Conservation (phyloP, 2,888 invertebrate genomes). For the Yponomeuta plumbellus region DNA sequence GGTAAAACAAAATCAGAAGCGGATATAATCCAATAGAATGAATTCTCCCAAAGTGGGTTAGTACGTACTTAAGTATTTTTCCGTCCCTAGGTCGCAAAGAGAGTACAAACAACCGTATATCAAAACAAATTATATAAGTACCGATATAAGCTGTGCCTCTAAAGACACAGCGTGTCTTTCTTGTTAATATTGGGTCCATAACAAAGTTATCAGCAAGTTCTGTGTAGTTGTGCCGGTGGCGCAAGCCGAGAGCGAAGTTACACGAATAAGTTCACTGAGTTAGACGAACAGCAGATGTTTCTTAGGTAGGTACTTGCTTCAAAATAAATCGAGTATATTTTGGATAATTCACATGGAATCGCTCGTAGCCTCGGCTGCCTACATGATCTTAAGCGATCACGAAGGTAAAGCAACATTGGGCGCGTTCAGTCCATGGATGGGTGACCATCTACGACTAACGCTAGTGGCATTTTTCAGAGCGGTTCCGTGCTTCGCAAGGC, state of each 20-base stretch:
- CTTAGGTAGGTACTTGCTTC: too few species aligned
- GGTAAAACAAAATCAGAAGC: neutral
- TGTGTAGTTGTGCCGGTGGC: neutral
- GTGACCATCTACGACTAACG: too few species aligned
- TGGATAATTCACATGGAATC: too few species aligned
- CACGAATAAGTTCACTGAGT: too few species aligned
- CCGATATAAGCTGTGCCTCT: neutral
- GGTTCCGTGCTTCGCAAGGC: too few species aligned
- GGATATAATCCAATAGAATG: neutral
- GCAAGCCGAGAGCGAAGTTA: neutral
- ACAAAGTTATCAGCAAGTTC: slow-evolving; percentile 4
- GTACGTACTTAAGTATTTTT: neutral
- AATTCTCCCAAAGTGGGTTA: neutral
- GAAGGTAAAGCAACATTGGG: too few species aligned
- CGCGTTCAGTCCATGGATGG: too few species aligned
- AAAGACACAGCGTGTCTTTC: neutral
- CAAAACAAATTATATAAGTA: slow-evolving; percentile 8
- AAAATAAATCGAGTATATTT: too few species aligned
- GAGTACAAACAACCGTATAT: neutral
- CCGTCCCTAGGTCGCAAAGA: neutral
- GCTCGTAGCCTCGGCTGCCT: too few species aligned
- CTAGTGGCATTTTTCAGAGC: too few species aligned
- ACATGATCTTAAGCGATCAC: too few species aligned
- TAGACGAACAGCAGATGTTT: too few species aligned
- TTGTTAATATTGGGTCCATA: slow-evolving; percentile 9